phyloP scores from a whole-genome alignment of 2,888 invertebrate species.

The Syrphus vitripennis region DNA sequence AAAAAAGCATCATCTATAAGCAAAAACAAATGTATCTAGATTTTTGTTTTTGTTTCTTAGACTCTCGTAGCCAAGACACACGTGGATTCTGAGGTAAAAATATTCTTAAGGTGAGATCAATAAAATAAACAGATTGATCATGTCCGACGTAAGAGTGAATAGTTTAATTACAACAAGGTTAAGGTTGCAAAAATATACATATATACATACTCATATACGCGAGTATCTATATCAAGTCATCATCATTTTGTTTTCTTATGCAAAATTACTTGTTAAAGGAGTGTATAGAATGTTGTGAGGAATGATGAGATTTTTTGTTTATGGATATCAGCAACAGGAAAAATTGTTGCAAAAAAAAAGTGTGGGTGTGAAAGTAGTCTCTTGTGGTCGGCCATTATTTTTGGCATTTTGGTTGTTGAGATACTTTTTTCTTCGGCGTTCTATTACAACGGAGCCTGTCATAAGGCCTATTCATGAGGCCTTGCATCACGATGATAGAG shows the following conservation, averaged over 20 bases:
- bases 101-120: constrained; percentile 54
- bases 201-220: no score
- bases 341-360: background rate
- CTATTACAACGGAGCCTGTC: no score
- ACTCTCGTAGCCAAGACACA: background rate
- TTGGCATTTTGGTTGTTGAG: no score
- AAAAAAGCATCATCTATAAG: constrained; percentile 20
- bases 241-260: constrained; percentile 15
- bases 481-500: no score
- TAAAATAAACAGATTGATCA: constrained; percentile 54
- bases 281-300: constrained; percentile 8
- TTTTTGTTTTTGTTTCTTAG: background rate
- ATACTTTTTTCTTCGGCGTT: no score
- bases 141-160: constrained; percentile 29
- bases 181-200: background rate
- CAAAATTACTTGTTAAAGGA: constrained; percentile 3
- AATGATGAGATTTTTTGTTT: constrained; percentile 8
- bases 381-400: background rate
- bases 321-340: background rate
- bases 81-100: background rate
- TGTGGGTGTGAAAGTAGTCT: background rate
- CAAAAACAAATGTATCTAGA: constrained; percentile 32
- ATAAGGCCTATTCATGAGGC: no score
- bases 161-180: constrained; percentile 57
- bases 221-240: background rate